Percentiles rank a stretch among this genome's conserved stretches.
phyloP scores from a whole-genome alignment of 2,888 invertebrate species.

The Apodemia duryi region DNA sequence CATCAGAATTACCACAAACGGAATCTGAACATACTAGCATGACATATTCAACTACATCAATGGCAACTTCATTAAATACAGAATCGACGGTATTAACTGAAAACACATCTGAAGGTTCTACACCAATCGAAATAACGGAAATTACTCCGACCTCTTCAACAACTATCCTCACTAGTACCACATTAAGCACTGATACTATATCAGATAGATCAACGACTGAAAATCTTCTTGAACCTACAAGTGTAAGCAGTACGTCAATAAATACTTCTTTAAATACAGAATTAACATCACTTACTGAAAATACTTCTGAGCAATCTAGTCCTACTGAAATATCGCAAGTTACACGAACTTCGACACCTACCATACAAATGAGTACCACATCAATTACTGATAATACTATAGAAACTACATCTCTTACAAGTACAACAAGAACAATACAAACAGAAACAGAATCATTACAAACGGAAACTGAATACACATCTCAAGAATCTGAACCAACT shows the following conservation, averaged over 20 bases:
- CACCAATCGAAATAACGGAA: background rate
- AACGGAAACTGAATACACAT: too few species aligned
- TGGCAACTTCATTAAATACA: background rate
- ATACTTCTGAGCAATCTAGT: too few species aligned
- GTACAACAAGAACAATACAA: background rate
- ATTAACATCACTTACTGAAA: too few species aligned
- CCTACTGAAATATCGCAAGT: too few species aligned
- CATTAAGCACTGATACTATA: background rate
- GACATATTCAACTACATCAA: background rate
- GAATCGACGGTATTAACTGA: background rate
- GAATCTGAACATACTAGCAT: background rate
- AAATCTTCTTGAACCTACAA: too few species aligned
- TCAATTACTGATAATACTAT: background rate
- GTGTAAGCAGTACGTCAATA: too few species aligned
- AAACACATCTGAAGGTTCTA: conserved; percentile 1
- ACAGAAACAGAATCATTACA: too few species aligned
- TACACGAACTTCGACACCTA: background rate
- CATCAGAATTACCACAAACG: background rate
- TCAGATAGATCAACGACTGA: background rate
- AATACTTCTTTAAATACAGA: too few species aligned
- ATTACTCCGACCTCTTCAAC: background rate
- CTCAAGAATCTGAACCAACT: too few species aligned
- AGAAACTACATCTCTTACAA: background rate
- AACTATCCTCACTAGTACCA: background rate
- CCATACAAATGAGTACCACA: background rate